Evolutionary conservation across 2,797 vertebrate species (phyloP), one percentile per base, ranked within the genome.

Genomic region (Cichlasoma orientale): DNA sequence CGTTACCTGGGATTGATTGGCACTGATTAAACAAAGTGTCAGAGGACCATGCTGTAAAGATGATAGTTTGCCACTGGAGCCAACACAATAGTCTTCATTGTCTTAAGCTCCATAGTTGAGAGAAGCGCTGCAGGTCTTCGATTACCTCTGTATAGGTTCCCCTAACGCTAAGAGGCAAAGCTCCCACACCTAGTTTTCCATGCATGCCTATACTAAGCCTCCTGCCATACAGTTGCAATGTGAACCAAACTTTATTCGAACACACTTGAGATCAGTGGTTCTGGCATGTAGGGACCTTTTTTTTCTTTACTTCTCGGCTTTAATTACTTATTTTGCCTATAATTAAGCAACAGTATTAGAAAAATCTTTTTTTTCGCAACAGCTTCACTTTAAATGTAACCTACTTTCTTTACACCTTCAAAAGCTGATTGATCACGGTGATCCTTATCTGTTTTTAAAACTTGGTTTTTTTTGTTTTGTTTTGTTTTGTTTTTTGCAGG

Each of bases 181-280:
- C 84, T 88, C 88, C 88, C 91, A 92, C 93, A 92, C 90, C 89
- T 91, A 82, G 84, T 90, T 92, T 89, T 83, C 69, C 58, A 77
- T 85, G 21, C 87, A 83, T 90, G 86, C 56, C 79, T 82, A 4
- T 61, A 79, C 87, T 58, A 72, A 85, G 7, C 66, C 68, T 81
- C 44, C 19, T 75, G 72, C 41, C 61, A 79, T 44, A 27, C 6
- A 55, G 41, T 63, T 75, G 23, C 47, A 68, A 68, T 50, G 19
- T 50, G 41, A 66, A 63, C 25, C 53, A 16, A 19, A 53, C 50
- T 72, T 16, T 16, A 58, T 87, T 38, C 61, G 25, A 70, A 79
- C 69, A 75, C 23, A 50, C 12, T 59, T 23, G 4, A 54, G 2
- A 71, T 25, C 33, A 27, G 47, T 44, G 31, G 12, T 25, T 55